Base-by-base conservation (phyloP, 2,797 vertebrate genomes). In the Smutsia temminckii region DNA sequence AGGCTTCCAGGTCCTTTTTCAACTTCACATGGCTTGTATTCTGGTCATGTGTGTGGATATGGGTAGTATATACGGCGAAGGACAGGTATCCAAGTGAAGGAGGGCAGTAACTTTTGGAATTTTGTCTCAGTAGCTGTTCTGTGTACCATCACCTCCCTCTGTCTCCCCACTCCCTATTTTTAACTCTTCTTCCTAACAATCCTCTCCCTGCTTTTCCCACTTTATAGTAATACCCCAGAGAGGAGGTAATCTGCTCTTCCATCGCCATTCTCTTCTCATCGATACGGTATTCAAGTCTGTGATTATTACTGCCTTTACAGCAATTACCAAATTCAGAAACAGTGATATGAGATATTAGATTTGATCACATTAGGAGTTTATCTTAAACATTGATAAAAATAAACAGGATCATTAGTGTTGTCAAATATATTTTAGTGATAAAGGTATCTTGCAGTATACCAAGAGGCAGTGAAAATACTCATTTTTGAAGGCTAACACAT, bases 401-500 rank as follows among this genome's bases (percentile, higher is more conserved):
- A 87, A 75, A 37, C 29, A 12, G 32, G 21, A 75, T 80, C 59
- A 81, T 69, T 40, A 81, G 23, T 85, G 27, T 69, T 63, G 21
- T 81, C 37, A 77, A 57, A 64, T 91, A 21, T 83, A 77, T 40
- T 83, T 71, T 69, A 80, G 21, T 94, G 74, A 27, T 89, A 66
- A 78, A 87, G 12, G 32, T 61, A 87, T 5, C 57, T 89, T 83
- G 32, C 74, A 89, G 66, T 74, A 68, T 1, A 86, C 66, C 40
- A 74, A 42, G 34, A 85, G 32, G 46, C 18, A 81, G 37, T 68
- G 18, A 94, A 85, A 84, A 78, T 88, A 77, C 1, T 95, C 68
- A 55, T 55, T 91, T 86, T 81, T 91, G 68, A 90, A 81, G 75
- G 46, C 63, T 91, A 51, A 83, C 61, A 69, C 13, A 11, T 92